Conservation (phyloP, 2,797 vertebrate species). For the Adrianichthys oophorus region DNA sequence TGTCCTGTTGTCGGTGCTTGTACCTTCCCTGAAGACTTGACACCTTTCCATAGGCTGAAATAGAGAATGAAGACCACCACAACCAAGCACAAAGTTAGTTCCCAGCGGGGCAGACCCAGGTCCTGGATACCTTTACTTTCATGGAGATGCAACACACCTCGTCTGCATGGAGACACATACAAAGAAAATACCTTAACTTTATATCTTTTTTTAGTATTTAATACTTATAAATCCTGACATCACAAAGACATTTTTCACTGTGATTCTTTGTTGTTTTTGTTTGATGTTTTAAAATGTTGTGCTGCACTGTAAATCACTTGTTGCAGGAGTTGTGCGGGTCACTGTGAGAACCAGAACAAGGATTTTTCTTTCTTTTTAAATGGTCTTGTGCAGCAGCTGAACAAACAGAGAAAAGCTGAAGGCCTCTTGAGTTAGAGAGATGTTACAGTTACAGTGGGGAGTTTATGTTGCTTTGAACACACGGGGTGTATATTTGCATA, state of each 20-base stretch:
- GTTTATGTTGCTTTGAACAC: too few relatives aligned
- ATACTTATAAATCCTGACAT: background rate
- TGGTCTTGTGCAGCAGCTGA: too few relatives aligned
- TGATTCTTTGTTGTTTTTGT: too few relatives aligned
- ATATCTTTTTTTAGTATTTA: background rate
- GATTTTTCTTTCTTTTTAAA: too few relatives aligned
- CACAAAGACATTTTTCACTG: background rate
- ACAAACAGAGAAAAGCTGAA: too few relatives aligned
- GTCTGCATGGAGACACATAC: constrained; percentile 71
- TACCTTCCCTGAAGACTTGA: constrained; percentile 99
- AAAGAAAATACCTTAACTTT: background rate
- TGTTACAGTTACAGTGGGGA: too few relatives aligned
- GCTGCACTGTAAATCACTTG: too few relatives aligned
- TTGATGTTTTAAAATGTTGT: too few relatives aligned
- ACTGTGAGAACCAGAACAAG: too few relatives aligned
- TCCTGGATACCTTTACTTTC: constrained; percentile 90
- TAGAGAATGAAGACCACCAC: constrained; percentile 91
- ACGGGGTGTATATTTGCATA: too few relatives aligned
- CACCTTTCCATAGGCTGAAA: constrained; percentile 98
- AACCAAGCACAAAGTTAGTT: constrained; percentile 88
- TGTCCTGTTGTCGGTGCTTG: background rate
- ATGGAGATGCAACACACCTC: constrained; percentile 89
- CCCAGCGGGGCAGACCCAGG: constrained; percentile 91
- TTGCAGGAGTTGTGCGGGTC: too few relatives aligned
- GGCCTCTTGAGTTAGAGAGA: too few relatives aligned